Evolutionary conservation across 2,888 invertebrate species (phyloP).

Genomic region (Julus scandinavius): DNA sequence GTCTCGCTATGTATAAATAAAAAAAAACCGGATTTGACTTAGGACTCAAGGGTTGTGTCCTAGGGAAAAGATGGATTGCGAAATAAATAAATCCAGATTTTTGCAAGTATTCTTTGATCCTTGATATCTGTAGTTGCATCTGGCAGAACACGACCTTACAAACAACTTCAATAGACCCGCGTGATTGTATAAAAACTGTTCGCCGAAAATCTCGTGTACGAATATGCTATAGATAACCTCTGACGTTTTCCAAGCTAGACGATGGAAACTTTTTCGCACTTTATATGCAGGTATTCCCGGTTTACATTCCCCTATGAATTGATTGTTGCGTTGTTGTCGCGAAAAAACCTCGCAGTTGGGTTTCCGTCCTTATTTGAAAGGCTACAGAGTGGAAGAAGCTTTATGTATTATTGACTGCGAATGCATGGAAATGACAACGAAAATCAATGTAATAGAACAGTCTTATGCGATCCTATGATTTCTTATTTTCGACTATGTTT

Average conservation of each 20-base stretch:
- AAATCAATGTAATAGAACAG: neutral
- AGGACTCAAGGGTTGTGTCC: neutral
- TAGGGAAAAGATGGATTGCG: neutral
- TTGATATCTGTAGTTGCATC: neutral
- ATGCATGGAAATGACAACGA: conserved; percentile 28
- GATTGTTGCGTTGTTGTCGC: conserved; percentile 34
- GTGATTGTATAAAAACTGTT: conserved; percentile 30
- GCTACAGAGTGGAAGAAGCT: neutral
- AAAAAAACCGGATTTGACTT: neutral
- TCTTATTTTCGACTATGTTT: neutral
- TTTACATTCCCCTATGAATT: conserved; percentile 16
- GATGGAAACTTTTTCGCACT: neutral
- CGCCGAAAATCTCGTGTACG: neutral
- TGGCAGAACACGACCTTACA: conserved; percentile 7
- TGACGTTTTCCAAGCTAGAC: conserved; percentile 21
- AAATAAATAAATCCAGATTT: neutral
- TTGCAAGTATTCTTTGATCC: conserved; percentile 13
- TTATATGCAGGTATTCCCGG: neutral
- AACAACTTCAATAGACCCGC: neutral
- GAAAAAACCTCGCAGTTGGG: conserved; percentile 3
- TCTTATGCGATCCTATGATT: neutral
- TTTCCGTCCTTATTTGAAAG: neutral
- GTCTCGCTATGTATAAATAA: neutral
- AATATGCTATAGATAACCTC: neutral
- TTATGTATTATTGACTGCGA: conserved; percentile 10